These are phyloP conservation scores for Peribatodes rhomboidaria DNA, from an alignment of 2,888 invertebrate genomes.

Conservation along the genomic window DNA sequence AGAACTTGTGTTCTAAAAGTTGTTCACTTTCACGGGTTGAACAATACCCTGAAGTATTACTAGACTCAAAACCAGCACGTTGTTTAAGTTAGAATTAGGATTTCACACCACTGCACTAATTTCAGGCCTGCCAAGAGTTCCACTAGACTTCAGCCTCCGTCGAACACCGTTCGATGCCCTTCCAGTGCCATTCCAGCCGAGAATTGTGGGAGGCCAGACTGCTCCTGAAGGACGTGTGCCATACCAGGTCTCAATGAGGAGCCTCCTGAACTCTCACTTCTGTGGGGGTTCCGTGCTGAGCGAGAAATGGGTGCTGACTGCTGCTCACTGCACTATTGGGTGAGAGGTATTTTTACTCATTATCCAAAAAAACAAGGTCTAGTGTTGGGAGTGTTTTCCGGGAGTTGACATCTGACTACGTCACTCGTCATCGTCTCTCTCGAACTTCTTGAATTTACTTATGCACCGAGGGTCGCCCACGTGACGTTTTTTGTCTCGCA, in stretches of 20 bases:
- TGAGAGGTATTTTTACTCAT: conserved; percentile 47
- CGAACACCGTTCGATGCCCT: too few species aligned
- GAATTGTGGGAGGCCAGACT: conserved; percentile 77
- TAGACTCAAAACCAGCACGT: too few species aligned
- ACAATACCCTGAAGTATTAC: too few species aligned
- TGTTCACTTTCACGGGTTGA: too few species aligned
- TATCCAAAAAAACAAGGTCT: background rate
- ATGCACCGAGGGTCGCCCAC: too few species aligned
- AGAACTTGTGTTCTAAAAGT: too few species aligned
- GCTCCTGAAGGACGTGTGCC: conserved; percentile 78
- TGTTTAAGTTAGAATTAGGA: too few species aligned
- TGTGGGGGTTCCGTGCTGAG: conserved; percentile 80
- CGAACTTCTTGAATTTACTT: too few species aligned
- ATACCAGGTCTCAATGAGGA: conserved; percentile 79
- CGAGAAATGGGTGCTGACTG: conserved; percentile 78
- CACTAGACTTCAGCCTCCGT: conserved; percentile 33
- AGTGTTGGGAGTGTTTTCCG: too few species aligned
- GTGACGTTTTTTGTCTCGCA: too few species aligned
- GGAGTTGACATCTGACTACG: too few species aligned
- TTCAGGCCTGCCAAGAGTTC: conserved; percentile 16
- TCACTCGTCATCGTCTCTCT: too few species aligned
- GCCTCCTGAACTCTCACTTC: conserved; percentile 67
- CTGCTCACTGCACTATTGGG: conserved; percentile 80
- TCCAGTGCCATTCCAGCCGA: conserved; percentile 38
- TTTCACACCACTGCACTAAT: background rate